Base-by-base conservation (phyloP, 2,113 vertebrate species). In the Saccopteryx bilineata region DNA sequence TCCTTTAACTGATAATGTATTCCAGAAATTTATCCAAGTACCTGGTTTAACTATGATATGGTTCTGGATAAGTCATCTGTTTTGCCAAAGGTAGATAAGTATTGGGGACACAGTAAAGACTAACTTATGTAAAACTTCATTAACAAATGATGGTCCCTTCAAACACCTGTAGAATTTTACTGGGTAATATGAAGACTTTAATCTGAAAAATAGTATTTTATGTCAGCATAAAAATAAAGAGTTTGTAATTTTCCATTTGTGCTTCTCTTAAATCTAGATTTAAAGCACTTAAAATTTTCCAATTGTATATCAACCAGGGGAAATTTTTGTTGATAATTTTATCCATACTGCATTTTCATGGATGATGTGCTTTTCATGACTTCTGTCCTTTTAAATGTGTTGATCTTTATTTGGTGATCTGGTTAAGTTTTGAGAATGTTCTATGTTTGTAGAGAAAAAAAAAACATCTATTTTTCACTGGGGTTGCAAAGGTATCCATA, bases 291-390 rank as follows among this genome's bases (percentile, higher is more conserved):
- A 78, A 63, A 78, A 71, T 56, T 74, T 72, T 86, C 39, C 12
- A 78, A 39, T 31, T 76, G 50, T 81, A 9, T 58, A n/a, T 72
- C 48, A 60, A 33, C 24, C 19, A 60, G 54, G 18, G 11, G 15
- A 8, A 58, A 61, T 69, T 52, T 79, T 63, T 90, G 56, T 95
- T 87, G 15, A n/a, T 87, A 91, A 91, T 39, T 63, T 69, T 56
- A 74, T 84, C 12, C 33, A 82, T 58, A 68, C 39, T 90, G 11
- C 56, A 28, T 84, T 92, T 78, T 65, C n/a, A 28, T 39, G 26
- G 52, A 5, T 72, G 12, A 66, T 76, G 5, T 69, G 21, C 1
- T 65, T 15, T 83, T 21, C 26, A 54, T 84, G 9, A 65, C n/a
- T 50, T 90, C 85, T 85, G 54, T 19, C 91, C 76, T 79, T 88